Evolutionary conservation across 2,888 invertebrate species (phyloP).

Genomic region (Protophormia terraenovae): DNA sequence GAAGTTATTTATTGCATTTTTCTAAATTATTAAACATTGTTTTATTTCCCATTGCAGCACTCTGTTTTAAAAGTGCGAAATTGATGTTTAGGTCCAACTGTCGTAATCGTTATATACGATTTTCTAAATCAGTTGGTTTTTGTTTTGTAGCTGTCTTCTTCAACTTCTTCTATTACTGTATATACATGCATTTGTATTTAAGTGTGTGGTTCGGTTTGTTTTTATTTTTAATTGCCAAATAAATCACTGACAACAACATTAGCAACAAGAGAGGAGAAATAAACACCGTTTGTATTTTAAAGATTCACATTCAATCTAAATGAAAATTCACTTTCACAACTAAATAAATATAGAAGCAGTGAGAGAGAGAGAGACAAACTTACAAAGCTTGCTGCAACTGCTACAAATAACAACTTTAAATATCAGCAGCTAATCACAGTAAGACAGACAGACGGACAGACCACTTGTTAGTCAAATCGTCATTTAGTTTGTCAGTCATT

Average conservation of each 20-base stretch:
- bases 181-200: too few species aligned
- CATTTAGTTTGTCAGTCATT: constrained; percentile 14
- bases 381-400: constrained; percentile 49
- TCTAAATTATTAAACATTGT: too few species aligned
- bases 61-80: constrained; percentile 42
- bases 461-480: neutral
- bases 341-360: constrained; percentile 50
- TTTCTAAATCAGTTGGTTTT: constrained; percentile 37
- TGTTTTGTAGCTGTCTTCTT: constrained; percentile 17
- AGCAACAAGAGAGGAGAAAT: constrained; percentile 9
- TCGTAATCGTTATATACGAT: constrained; percentile 32
- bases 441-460: neutral
- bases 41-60: neutral
- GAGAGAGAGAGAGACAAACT: neutral
- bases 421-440: constrained; percentile 34
- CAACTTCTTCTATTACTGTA: neutral
- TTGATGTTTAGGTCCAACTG: constrained; percentile 35
- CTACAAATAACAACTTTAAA: constrained; percentile 52
- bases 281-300: constrained; percentile 32
- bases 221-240: constrained; percentile 66
- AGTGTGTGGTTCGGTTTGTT: constrained; percentile 6
- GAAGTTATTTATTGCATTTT: too few species aligned
- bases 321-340: constrained; percentile 68
- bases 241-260: constrained; percentile 53
- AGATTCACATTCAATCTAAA: constrained; percentile 61